These are phyloP conservation scores for Ophthalmolycus amberensis DNA, from an alignment of 2,113 vertebrate genomes.

Conservation along the genomic window DNA sequence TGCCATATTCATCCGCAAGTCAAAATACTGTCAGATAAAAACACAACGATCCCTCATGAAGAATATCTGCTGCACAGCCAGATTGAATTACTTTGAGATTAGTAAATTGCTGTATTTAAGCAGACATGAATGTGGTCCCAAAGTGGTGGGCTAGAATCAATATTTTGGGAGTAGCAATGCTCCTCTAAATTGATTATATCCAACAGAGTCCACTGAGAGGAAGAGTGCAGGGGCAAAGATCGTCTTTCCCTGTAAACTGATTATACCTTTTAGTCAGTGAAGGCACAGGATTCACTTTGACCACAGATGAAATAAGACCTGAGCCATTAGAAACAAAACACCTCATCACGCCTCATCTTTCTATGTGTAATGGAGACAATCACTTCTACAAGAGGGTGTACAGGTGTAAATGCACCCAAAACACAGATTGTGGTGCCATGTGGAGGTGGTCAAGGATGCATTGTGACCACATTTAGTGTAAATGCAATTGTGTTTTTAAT, in stretches of 20 bases:
- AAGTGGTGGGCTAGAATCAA: constrained; percentile 15
- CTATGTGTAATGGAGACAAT: not conserved
- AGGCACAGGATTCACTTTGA: constrained; percentile 12
- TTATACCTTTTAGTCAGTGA: constrained; percentile 12
- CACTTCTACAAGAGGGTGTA: too few species aligned
- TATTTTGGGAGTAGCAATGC: constrained; percentile 47
- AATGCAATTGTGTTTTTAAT: too few species aligned
- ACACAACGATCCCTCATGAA: constrained; percentile 7
- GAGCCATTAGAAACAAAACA: not conserved
- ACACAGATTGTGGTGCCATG: too few species aligned
- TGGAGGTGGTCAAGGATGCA: too few species aligned
- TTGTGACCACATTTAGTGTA: too few species aligned
- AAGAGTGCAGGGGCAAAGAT: not conserved
- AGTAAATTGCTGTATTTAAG: constrained; percentile 29
- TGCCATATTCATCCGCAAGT: constrained; percentile 20
- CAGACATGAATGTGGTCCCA: constrained; percentile 30
- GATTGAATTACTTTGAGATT: constrained; percentile 42
- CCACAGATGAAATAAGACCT: not conserved
- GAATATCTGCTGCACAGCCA: not conserved
- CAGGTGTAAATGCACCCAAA: too few species aligned
- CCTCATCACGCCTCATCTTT: not conserved
- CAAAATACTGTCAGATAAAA: constrained; percentile 11
- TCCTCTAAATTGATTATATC: constrained; percentile 48
- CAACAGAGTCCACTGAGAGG: constrained; percentile 2
- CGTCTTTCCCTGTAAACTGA: constrained; percentile 20